Evolutionary conservation across 2,113 vertebrate genomes (phyloP).

Genomic region (Amphilophus citrinellus): DNA sequence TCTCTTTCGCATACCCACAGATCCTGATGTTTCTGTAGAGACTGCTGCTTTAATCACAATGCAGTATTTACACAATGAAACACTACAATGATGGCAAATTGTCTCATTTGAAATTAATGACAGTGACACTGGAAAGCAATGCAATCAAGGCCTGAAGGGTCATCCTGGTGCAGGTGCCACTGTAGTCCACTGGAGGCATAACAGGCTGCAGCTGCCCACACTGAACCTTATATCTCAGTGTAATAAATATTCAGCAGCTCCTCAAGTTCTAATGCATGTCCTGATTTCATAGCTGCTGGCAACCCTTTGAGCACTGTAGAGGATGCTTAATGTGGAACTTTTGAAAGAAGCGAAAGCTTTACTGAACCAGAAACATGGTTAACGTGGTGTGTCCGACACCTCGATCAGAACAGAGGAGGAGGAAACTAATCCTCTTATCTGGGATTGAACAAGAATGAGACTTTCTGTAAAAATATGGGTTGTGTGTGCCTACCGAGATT

Average conservation of each 20-base stretch:
- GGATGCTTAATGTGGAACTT: background rate
- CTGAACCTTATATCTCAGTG: background rate
- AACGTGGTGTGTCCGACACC: no score
- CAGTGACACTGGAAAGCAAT: constrained; percentile 43
- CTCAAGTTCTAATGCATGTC: background rate
- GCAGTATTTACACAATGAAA: background rate
- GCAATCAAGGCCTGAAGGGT: constrained; percentile 43
- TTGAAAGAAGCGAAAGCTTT: no score
- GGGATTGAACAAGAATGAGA: no score
- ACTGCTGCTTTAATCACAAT: background rate
- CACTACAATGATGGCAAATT: constrained; percentile 13
- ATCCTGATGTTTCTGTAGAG: background rate
- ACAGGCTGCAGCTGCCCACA: background rate
- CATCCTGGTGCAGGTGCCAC: constrained; percentile 25
- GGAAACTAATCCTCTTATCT: no score
- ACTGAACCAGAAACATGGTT: no score
- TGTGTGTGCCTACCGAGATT: no score
- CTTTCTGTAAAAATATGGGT: no score
- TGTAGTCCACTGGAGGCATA: constrained; percentile 34
- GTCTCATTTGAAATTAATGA: constrained; percentile 51
- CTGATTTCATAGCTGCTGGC: constrained; percentile 13
- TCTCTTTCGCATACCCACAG: background rate
- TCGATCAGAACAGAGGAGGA: no score
- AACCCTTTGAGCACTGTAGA: background rate
- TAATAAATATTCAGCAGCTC: constrained; percentile 30